A percentile compares a stretch with the other conserved stretches of the same genome.
Conservation (phyloP, 1,140 invertebrate genomes). For the Drosophila sulfurigaster region DNA sequence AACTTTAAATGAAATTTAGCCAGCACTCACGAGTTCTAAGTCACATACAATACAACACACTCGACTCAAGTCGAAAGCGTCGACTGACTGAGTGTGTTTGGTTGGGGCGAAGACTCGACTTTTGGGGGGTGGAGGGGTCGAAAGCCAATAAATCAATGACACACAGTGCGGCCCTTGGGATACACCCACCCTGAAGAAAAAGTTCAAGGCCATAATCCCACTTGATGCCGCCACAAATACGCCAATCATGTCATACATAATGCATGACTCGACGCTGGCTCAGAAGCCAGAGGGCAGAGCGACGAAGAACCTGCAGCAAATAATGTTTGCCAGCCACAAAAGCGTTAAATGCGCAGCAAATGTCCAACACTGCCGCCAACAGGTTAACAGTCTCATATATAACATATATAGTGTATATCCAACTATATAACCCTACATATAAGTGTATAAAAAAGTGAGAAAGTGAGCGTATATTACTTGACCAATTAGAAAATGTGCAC, state of each 20-base stretch:
- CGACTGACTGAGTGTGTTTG: neutral
- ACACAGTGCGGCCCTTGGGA: constrained; percentile 55
- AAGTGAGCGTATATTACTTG: constrained; percentile 23
- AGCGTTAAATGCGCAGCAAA: constrained; percentile 52
- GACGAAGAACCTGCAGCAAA: neutral
- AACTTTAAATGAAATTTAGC: constrained; percentile 74
- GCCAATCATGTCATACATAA: constrained; percentile 80
- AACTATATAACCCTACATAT: constrained; percentile 9
- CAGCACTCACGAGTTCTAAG: neutral
- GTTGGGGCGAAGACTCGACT: constrained; percentile 9
- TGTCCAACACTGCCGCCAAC: constrained; percentile 48
- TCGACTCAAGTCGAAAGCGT: no score
- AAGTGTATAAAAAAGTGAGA: neutral
- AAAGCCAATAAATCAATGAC: constrained; percentile 78
- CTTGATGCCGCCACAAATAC: constrained; percentile 76
- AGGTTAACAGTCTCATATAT: constrained; percentile 42
- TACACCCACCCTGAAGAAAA: constrained; percentile 48
- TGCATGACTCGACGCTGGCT: constrained; percentile 36
- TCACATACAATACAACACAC: constrained; percentile 9
- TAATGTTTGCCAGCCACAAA: constrained; percentile 12
- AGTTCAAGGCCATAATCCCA: constrained; percentile 79
- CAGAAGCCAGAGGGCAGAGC: neutral
- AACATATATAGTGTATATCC: constrained; percentile 1
- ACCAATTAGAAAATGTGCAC: constrained; percentile 68
- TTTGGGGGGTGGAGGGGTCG: constrained; percentile 4